Percentiles rank a stretch among this genome's conserved stretches.
These are phyloP conservation scores for Corythornis cristatus DNA, from an alignment of 2,113 vertebrate genomes.

Conservation along the genomic window DNA sequence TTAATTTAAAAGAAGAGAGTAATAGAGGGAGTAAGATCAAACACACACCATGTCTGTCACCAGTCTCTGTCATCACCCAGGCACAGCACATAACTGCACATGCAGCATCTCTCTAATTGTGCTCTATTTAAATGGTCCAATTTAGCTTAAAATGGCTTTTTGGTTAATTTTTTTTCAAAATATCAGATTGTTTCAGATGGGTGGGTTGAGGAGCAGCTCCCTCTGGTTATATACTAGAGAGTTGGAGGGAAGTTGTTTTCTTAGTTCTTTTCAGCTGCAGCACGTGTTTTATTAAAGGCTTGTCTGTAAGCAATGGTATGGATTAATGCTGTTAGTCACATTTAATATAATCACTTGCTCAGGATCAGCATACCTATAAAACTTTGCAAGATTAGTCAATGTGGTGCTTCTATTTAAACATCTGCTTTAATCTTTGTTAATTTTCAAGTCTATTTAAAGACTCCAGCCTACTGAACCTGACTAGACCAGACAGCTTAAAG, in stretches of 20 bases:
- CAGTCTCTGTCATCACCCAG: not conserved
- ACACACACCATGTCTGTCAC: not conserved
- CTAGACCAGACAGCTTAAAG: not conserved
- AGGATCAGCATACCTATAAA: not conserved
- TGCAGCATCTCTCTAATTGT: not conserved
- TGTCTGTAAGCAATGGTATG: not conserved
- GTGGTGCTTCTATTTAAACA: not conserved
- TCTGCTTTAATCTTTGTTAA: not conserved
- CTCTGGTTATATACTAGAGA: not conserved
- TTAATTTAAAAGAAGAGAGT: not conserved
- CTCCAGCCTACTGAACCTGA: not conserved
- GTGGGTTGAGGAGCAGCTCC: not conserved
- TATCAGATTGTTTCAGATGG: not conserved
- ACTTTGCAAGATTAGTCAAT: not conserved
- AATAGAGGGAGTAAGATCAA: not conserved
- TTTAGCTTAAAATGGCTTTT: not conserved
- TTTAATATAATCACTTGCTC: not conserved
- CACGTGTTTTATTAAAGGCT: not conserved
- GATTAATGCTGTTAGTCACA: not conserved
- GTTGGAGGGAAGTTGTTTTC: not conserved
- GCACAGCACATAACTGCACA: not conserved
- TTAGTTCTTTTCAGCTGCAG: not conserved
- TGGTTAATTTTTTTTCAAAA: not conserved
- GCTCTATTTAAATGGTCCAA: not conserved
- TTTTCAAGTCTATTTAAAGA: not conserved